Base-by-base conservation (phyloP, 1,140 invertebrate species). In the Epicauta chinensis region DNA sequence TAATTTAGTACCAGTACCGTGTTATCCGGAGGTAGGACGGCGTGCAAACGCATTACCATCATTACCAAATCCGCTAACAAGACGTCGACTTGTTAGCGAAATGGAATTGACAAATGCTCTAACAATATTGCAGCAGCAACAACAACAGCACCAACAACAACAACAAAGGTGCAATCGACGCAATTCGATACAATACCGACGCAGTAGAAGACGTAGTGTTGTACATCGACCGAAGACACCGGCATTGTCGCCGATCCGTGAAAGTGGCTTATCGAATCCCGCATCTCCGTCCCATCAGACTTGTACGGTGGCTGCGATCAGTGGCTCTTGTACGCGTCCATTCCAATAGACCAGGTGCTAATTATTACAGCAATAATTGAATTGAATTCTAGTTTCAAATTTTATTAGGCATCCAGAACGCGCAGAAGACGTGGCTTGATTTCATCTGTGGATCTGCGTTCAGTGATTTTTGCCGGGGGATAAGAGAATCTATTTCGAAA, bases 181-280 rank as follows among this genome's bases (percentile, higher is more conserved):
- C 34, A 53, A 61, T 4, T 34, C 59, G 16, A 49, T 46, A 3
- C 55, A 59, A 34, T 64, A 68, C 34, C 53, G 68, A 6, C 59
- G 68, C n/a, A n/a, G n/a, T 31, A 51, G 67, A 43, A 56, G 65
- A 23, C 56, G 64, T 40, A 70, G 63, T 54, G 67, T 67, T 13
- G 59, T 61, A 7, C 68, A 65, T 34, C 59, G 66, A 61, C 78
- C 58, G 51, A 78, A 66, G 66, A 82, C 74, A n/a, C 78, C 71
- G 51, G 75, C 76, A 29, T 66, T 86, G 35, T 85, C 82, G 23
- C 84, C 84, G 7, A 86, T 86, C 23, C 77, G 80, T 32, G 83
- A 86, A 59, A 83, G 81, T 11, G 83, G 84, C n/a, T 71, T 84
- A 1, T 85, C 83, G 2, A 86, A 86, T 71, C 81, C 83, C 0